Evolutionary conservation across 2,888 invertebrate species (phyloP), one percentile per base, ranked within the genome.

Genomic region (Rotaria sp.): DNA sequence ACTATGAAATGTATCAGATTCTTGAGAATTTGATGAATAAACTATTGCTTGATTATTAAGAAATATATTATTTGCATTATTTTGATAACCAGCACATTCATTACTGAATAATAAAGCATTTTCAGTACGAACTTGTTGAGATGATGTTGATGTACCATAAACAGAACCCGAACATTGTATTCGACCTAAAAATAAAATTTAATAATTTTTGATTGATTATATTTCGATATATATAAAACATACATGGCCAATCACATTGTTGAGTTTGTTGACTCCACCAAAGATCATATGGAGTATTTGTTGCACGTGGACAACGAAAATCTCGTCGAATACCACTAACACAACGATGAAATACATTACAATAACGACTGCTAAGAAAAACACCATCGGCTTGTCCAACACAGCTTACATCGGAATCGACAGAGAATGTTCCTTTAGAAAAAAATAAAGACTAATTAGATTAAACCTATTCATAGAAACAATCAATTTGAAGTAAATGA

Each of bases 161-260:
- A 87, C 85, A 57, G 74, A 52, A n/a, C 75, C 75, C n/a, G 11
- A 13, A 59, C 87, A 87, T 84, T 85, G 85, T 8, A 80, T 80
- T 80, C 80, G 80, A 45, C 67, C 67, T 67, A 30, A 26, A 55
- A 21, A 26, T 26, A 26, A 8, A 8, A 55, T 24, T 55, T 13
- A 8, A 55, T 26, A 55, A 26, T 8, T 7, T 24, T 8, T 26
- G 8, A 26, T 10, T 26, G 10, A 55, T n/a, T n/a, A 26, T 55
- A 15, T 15, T 30, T 1, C 15, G 7, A 13, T 13, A 7, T 11
- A 48, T 4, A 26, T 3, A 55, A 26, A 30, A 45, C 52, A 52
- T 85, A 57, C 87, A 87, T 84, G 87, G 87, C 84, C 84, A 87
- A n/a, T 87, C 87, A 30, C 87, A 87, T 80, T 67, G 87, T 85